Evolutionary conservation across 2,888 invertebrate species (phyloP), one percentile per base, ranked within the genome.

Genomic region (Epistrophe eligans): DNA sequence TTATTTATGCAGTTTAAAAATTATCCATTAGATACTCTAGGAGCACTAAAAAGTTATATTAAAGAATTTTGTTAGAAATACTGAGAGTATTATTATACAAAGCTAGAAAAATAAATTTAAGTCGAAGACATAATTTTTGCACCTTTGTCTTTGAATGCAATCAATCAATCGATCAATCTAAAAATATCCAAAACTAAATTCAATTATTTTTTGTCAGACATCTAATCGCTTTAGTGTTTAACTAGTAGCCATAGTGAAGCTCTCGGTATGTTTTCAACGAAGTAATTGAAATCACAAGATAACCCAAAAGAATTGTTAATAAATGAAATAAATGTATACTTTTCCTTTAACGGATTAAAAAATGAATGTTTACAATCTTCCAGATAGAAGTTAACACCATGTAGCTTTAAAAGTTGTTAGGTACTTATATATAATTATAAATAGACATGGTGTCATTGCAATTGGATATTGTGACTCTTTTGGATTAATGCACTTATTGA

Each of bases 361-460:
- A 66, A 72, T 15, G n/a, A 62, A 38, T 38, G 50, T 64, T 80
- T 28, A 76, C 64, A 71, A 80, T 66, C 35, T n/a, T 50, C 35
- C 28, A 58, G 28, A 80, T 76, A 83, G 28, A 52, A 19, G 17
- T 74, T 74, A 57, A 79, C 74, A 79, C 67, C 60, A 79, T 62
- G 72, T 74, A 48, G 64, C 32, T 58, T 19, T 7, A 35, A 66
- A 73, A 43, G 9, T 70, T 32, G 28, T 45, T 60, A 32, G 32
- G 32, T 32, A 32, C 6, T 4, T 32, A 32, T 24, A 24, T 24
- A 24, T 24, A 11, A 10, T 8, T 28, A n/a, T 17, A 45, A 58
- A 64, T 64, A 64, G 67, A 38, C 19, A 55, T 15, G 11, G 17
- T 58, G 73, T 9, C 57, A 74, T 74, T 84, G 64, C 35, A 52